Evolutionary conservation across 2,113 vertebrate species (phyloP).

Genomic region (Campylomormyrus tamandua): DNA sequence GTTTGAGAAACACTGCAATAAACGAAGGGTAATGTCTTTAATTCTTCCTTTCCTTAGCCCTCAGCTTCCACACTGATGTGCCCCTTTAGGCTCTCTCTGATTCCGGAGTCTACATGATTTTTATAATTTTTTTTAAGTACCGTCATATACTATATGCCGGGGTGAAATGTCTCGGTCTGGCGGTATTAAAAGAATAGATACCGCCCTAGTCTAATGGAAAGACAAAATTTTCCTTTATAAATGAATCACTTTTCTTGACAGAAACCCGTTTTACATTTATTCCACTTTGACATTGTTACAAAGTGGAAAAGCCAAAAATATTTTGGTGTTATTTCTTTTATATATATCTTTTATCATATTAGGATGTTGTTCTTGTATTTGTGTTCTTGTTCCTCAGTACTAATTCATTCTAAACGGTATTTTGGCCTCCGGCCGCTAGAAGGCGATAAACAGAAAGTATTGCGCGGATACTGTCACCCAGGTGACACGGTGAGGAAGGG

Average conservation of each 20-base stretch:
- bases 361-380: background rate
- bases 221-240: background rate
- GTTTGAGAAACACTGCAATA: background rate
- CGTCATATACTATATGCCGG: background rate
- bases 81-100: background rate
- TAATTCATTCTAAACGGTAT: background rate
- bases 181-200: background rate
- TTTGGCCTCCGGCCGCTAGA: conserved; percentile 31
- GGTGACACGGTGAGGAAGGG: conserved; percentile 35
- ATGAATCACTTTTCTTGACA: background rate
- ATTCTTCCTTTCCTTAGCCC: background rate
- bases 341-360: background rate
- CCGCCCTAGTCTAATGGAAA: background rate
- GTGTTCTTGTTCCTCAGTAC: background rate
- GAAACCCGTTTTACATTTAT: background rate
- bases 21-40: background rate
- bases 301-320: background rate
- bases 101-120: background rate
- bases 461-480: too few relatives aligned
- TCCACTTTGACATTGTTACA: background rate
- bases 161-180: background rate
- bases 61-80: background rate
- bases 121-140: background rate
- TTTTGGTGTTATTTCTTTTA: background rate
- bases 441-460: conserved; percentile 18